A percentile compares a stretch with the other conserved stretches of the same genome.
Evolutionary conservation across 1,140 invertebrate species (phyloP).

Genomic region (Andricus grossulariae): DNA sequence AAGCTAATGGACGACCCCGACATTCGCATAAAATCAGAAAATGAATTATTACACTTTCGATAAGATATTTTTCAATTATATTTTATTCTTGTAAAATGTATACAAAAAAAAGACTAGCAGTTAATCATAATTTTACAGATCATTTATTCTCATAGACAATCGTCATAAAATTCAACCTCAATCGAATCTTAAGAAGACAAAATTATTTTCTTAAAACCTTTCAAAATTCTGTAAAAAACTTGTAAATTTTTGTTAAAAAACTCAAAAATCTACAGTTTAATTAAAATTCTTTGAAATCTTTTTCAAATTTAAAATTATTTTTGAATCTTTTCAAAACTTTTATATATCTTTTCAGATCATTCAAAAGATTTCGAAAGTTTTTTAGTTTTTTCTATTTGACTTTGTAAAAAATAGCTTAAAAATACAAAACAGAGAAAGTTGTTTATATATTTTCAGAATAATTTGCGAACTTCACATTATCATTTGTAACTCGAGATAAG

Average conservation of each 20-base stretch:
- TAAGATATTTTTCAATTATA: slow-evolving; percentile 28
- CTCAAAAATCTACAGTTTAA: neutral
- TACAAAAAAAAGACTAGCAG: slow-evolving; percentile 20
- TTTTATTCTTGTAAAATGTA: slow-evolving; percentile 16
- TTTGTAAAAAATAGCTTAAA: too few species aligned
- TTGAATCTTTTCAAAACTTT: too few species aligned
- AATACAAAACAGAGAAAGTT: too few species aligned
- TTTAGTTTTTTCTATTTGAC: too few species aligned
- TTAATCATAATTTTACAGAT: slow-evolving; percentile 9
- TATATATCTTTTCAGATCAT: too few species aligned
- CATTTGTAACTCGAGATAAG: too few species aligned
- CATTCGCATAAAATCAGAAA: neutral
- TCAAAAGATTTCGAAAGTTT: too few species aligned
- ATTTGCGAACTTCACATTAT: too few species aligned
- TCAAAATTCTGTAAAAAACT: neutral
- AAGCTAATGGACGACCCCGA: neutral
- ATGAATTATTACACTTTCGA: slow-evolving; percentile 16
- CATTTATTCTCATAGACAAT: neutral
- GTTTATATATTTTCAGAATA: too few species aligned
- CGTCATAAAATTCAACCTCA: slow-evolving; percentile 9
- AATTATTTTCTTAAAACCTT: too few species aligned
- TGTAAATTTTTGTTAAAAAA: neutral
- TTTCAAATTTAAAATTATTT: neutral
- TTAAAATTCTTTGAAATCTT: too few species aligned
- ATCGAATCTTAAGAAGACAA: neutral